Percentiles rank a stretch among this genome's conserved stretches.
Conservation (phyloP, 1,140 invertebrate genomes). For the Polypedilum pembai region DNA sequence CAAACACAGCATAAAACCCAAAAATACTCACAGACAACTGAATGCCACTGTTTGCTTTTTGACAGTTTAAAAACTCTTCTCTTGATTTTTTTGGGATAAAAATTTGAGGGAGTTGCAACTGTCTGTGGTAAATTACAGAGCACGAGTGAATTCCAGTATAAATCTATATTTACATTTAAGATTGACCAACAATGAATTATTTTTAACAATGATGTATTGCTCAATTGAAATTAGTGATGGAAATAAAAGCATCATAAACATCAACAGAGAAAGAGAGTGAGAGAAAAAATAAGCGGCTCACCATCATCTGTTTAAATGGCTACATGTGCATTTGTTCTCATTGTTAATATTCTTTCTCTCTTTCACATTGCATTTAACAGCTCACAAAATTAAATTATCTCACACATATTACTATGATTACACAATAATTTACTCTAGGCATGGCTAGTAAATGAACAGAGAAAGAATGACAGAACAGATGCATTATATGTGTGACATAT, state of each 20-base stretch:
- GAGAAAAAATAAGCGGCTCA: neutral
- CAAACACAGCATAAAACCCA: neutral
- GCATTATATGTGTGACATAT: conserved; percentile 12
- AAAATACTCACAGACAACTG: neutral
- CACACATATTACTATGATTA: conserved; percentile 18
- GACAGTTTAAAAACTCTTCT: neutral
- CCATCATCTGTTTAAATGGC: neutral
- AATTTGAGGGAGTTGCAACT: no score
- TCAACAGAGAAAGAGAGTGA: neutral
- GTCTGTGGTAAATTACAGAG: no score
- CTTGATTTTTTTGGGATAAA: no score
- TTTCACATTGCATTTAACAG: neutral
- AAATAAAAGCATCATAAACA: neutral
- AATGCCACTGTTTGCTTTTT: neutral
- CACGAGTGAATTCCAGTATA: no score
- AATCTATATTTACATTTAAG: no score
- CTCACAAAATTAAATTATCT: conserved; percentile 2
- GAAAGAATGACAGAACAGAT: neutral
- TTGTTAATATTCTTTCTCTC: no score
- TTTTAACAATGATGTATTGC: neutral
- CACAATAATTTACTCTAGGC: conserved; percentile 10
- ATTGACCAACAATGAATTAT: no score
- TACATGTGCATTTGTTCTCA: conserved; percentile 1
- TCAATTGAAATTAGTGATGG: neutral
- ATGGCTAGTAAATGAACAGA: neutral